A percentile compares a stretch with the other conserved stretches of the same genome.
Evolutionary conservation across 1,140 invertebrate genomes (phyloP).

Genomic region (Stratiolaelaps scimitus): DNA sequence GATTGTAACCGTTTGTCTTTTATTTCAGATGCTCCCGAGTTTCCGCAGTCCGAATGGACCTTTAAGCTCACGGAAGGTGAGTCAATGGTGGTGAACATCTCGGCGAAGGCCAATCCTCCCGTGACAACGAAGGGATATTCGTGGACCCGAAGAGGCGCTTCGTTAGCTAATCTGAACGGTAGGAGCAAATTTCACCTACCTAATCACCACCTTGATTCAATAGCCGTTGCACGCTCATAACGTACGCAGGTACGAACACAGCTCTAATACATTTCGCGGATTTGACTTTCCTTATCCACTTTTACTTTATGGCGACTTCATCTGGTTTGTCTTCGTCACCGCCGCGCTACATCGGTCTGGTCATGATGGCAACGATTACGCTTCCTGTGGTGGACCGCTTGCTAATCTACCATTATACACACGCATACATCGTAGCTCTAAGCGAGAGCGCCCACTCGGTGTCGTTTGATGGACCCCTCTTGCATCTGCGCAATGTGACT

Average conservation of each 20-base stretch:
- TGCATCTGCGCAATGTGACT: slow-evolving; percentile 13
- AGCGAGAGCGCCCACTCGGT: slow-evolving; percentile 3
- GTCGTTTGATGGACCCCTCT: not conserved
- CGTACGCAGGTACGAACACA: too few relatives aligned
- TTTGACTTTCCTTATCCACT: too few relatives aligned
- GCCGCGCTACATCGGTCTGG: too few relatives aligned
- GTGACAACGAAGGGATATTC: slow-evolving; percentile 53
- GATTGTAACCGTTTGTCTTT: too few relatives aligned
- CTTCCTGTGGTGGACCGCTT: too few relatives aligned
- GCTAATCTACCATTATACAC: too few relatives aligned
- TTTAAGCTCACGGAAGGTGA: slow-evolving; percentile 60
- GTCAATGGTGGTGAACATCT: slow-evolving; percentile 59
- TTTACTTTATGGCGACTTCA: too few relatives aligned
- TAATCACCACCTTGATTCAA: too few relatives aligned
- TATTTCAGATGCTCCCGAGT: slow-evolving; percentile 46
- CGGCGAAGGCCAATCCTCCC: slow-evolving; percentile 68
- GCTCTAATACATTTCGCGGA: too few relatives aligned
- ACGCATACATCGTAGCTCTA: not conserved
- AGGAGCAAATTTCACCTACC: not conserved
- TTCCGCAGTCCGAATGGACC: slow-evolving; percentile 46
- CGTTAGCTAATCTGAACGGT: not conserved
- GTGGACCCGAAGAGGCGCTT: slow-evolving; percentile 51
- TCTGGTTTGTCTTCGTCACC: too few relatives aligned
- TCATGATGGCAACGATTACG: too few relatives aligned
- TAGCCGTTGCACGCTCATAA: too few relatives aligned